Evolutionary conservation across 2,888 invertebrate species (phyloP), one percentile per base, ranked within the genome.

Genomic region (Volucella inanis): DNA sequence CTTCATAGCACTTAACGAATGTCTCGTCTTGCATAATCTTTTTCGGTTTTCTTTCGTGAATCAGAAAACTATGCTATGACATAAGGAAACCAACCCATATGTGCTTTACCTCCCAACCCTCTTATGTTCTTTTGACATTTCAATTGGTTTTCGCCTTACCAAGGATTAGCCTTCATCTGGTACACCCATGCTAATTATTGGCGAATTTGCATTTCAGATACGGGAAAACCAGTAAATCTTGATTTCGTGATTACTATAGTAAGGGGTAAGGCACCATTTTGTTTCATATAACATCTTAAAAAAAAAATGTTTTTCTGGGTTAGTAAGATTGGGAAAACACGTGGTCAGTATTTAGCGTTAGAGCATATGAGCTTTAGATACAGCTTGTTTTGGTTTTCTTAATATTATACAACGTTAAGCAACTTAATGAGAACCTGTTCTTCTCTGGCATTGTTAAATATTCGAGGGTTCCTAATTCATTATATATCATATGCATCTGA

Each of bases 161-260:
- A 59, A 71, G 61, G 52, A 62, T 64, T 74, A 64, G 64, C 74
- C 74, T 74, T 74, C 64, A 64, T 64, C 74, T 54, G 55, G 55
- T 64, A 55, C 38, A 12, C 18, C 45, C 47, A 55, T 55, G 64
- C 47, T 74, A 64, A 74, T 74, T 74, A 49, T n/a, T 38, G 39
- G 38, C 52, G 38, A 62, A 62, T 62, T 45, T 45, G 62, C 72
- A 62, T 62, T 52, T 31, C 6, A 52, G 41, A 52, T 41, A 39
- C 39, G 31, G 54, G 31, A 14, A 43, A 68, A 68, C 54, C 18
- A 15, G 67, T 54, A 54, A 45, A 68, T 43, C 67, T 31, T 45
- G 67, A 68, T 55, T 54, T 31, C 22, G 22, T 55, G 15, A 67
- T 31, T 43, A 31, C 18, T 3, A n/a, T 41, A 43, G 10, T 54